Evolutionary conservation across 2,113 vertebrate genomes (phyloP).

Genomic region (Bombycilla garrulus): DNA sequence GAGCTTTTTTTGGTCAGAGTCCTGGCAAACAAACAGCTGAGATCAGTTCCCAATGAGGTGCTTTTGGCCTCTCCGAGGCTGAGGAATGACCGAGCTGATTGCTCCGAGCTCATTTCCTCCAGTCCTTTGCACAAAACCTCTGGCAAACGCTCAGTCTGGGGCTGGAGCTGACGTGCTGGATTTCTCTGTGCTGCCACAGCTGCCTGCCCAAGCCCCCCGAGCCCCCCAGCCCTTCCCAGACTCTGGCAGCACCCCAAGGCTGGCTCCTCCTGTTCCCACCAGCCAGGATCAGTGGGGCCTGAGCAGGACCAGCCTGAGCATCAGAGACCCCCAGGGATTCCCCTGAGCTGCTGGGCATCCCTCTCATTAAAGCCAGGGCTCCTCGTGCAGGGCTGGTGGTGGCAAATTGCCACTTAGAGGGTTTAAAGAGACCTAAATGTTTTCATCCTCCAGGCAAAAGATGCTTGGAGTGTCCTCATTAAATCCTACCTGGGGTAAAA

Average conservation of each 20-base stretch:
- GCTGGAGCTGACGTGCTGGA: not conserved
- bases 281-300: not conserved
- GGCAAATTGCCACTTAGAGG: not conserved
- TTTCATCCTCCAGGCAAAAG: not conserved
- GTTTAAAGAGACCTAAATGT: not conserved
- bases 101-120: not conserved
- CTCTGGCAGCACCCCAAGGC: not conserved
- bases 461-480: not conserved
- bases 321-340: not conserved
- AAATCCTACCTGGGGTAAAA: not conserved
- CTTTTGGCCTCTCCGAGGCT: not conserved
- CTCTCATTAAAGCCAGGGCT: not conserved
- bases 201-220: not conserved
- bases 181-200: not conserved
- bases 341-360: not conserved
- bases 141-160: not conserved
- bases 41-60: slow-evolving; percentile 60
- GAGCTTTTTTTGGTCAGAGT: slow-evolving; percentile 31
- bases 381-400: not conserved
- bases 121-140: not conserved
- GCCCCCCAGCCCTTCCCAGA: not conserved
- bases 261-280: not conserved
- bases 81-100: slow-evolving; percentile 46
- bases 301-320: not conserved
- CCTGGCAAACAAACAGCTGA: slow-evolving; percentile 53